Conservation (phyloP, 2,888 invertebrate genomes). For the Cosmopolites sordidus region DNA sequence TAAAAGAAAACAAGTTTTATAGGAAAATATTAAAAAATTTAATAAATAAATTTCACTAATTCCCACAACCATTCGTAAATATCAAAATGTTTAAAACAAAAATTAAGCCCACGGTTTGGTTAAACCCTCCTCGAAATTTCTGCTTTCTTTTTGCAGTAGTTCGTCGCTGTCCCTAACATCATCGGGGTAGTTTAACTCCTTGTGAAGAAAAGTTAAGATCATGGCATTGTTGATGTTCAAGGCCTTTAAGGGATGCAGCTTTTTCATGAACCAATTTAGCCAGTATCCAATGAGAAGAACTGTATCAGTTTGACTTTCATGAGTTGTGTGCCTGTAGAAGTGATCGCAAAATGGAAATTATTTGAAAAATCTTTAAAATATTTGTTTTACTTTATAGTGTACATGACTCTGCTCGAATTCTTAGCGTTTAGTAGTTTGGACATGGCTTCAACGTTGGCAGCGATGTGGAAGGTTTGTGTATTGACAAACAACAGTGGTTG, state of each 20-base stretch:
- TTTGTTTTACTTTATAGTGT: slow-evolving; percentile 46
- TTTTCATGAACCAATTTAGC: slow-evolving; percentile 52
- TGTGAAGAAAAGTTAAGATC: slow-evolving; percentile 45
- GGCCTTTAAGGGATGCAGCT: slow-evolving; percentile 45
- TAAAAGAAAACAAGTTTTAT: no score
- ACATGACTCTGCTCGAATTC: slow-evolving; percentile 41
- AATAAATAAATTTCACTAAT: no score
- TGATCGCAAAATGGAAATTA: background rate
- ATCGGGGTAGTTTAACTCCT: slow-evolving; percentile 36
- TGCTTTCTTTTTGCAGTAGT: slow-evolving; percentile 36
- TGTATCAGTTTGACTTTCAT: slow-evolving; percentile 51
- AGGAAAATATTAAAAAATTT: no score
- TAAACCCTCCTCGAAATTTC: slow-evolving; percentile 41
- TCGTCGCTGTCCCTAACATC: slow-evolving; percentile 35
- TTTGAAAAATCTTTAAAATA: background rate
- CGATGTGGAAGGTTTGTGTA: slow-evolving; percentile 56
- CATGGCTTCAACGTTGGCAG: slow-evolving; percentile 52
- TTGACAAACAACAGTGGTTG: slow-evolving; percentile 56
- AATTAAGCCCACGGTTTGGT: slow-evolving; percentile 44
- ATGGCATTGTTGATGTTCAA: slow-evolving; percentile 48
- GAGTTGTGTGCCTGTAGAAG: slow-evolving; percentile 46
- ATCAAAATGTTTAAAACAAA: no score
- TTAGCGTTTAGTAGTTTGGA: slow-evolving; percentile 39
- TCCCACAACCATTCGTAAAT: no score
- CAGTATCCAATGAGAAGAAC: slow-evolving; percentile 49